Percentiles rank a stretch among this genome's conserved stretches.
Evolutionary conservation across 1,140 invertebrate species (phyloP).

Genomic region (Bombyx mandarina): DNA sequence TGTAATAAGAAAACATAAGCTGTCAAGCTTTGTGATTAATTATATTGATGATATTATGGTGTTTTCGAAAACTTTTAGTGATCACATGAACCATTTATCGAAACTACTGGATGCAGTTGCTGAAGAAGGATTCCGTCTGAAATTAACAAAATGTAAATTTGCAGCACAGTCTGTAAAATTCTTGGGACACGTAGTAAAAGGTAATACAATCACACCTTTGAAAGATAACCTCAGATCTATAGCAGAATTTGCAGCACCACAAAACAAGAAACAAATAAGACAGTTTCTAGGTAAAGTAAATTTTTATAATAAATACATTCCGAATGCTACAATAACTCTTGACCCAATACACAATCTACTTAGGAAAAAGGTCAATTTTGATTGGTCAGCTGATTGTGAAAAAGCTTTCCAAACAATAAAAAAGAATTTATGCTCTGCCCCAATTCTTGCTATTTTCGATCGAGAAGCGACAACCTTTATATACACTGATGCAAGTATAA

Average conservation of each 20-base stretch:
- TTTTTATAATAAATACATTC: not conserved
- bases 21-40: too few relatives aligned
- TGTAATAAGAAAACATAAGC: not conserved
- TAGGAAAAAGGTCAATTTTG: constrained; percentile 8
- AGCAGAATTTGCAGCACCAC: not conserved
- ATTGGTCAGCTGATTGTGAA: constrained; percentile 19
- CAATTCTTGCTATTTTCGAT: constrained; percentile 29
- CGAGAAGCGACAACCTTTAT: constrained; percentile 17
- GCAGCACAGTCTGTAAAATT: not conserved
- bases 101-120: not conserved
- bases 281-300: not conserved
- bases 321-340: not conserved
- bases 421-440: constrained; percentile 23
- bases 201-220: not conserved
- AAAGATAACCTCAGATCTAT: not conserved
- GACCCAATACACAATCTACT: not conserved
- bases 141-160: not conserved
- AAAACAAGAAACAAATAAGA: not conserved
- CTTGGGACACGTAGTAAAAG: not conserved
- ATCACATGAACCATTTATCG: not conserved
- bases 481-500: constrained; percentile 3
- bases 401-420: constrained; percentile 23
- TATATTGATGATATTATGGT: not conserved
- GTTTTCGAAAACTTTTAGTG: not conserved
- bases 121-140: not conserved